Percentiles rank a stretch among this genome's conserved stretches.
phyloP scores from a whole-genome alignment of 2,797 vertebrate genomes.

The Hirundo rustica region DNA sequence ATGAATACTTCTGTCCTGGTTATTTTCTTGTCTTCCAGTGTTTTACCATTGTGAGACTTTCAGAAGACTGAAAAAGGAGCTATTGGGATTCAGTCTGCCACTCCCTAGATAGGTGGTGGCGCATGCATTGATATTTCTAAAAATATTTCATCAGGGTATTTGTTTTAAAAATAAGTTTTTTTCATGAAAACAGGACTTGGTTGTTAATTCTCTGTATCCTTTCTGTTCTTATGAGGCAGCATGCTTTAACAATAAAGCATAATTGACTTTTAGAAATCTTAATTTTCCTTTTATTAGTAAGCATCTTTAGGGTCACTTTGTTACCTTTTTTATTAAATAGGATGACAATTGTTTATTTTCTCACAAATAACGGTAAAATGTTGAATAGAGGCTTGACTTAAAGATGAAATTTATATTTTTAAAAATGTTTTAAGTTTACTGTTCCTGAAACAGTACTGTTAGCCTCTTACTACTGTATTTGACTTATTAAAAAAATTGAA shows the following conservation, averaged over 20 bases:
- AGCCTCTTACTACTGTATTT: neutral
- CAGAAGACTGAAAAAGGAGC: neutral
- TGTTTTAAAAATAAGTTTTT: neutral
- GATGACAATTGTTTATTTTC: neutral
- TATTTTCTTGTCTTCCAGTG: neutral
- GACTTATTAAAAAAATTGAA: neutral
- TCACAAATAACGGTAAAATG: neutral
- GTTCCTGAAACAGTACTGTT: neutral
- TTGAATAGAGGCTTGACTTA: neutral
- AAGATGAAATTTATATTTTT: neutral
- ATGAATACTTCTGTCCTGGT: neutral
- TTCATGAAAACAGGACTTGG: accelerated
- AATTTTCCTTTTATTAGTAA: neutral
- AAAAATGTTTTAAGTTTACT: accelerated
- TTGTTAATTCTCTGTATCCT: neutral
- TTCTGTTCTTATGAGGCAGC: neutral
- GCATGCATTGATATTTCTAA: neutral
- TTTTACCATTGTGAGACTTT: neutral
- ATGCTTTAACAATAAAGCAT: neutral
- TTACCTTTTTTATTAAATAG: neutral
- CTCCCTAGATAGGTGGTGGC: neutral
- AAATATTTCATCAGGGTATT: neutral
- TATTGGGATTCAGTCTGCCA: neutral
- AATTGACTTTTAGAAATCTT: neutral
- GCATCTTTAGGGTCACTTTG: neutral